A percentile compares a stretch with the other conserved stretches of the same genome.
phyloP scores from a whole-genome alignment of 2,113 vertebrate species.

The Chlamydotis undulata region DNA sequence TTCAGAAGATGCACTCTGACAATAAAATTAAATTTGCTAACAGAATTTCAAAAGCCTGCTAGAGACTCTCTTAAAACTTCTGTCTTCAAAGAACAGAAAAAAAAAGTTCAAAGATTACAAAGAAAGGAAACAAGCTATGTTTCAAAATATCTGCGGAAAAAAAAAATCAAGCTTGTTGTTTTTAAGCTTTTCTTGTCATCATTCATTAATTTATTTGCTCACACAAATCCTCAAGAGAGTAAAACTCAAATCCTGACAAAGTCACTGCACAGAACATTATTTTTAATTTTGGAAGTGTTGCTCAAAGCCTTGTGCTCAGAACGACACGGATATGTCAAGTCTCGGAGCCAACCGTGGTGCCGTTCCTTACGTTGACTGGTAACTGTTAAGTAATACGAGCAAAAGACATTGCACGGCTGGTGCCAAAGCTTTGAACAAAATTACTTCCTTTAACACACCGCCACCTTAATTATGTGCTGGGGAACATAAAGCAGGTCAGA shows the following conservation, averaged over 20 bases:
- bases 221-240: neutral
- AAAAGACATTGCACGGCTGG: slow-evolving; percentile 82
- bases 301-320: neutral
- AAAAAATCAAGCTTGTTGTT: neutral
- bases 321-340: slow-evolving; percentile 32
- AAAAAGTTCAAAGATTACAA: neutral
- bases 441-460: slow-evolving; percentile 91
- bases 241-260: slow-evolving; percentile 19
- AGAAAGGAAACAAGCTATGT: neutral
- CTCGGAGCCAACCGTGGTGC: slow-evolving; percentile 72
- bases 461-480: slow-evolving; percentile 92
- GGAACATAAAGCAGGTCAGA: slow-evolving; percentile 91
- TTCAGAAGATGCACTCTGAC: neutral
- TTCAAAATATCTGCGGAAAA: neutral
- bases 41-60: neutral
- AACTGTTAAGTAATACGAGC: slow-evolving; percentile 83
- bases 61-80: neutral
- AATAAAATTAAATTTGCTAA: neutral
- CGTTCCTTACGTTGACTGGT: slow-evolving; percentile 76
- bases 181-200: slow-evolving; percentile 49
- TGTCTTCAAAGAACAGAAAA: neutral
- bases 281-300: slow-evolving; percentile 27
- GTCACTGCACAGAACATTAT: neutral
- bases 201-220: slow-evolving; percentile 50
- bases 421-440: slow-evolving; percentile 93